phyloP scores from a whole-genome alignment of 2,888 invertebrate genomes.

The Philereme transversata region DNA sequence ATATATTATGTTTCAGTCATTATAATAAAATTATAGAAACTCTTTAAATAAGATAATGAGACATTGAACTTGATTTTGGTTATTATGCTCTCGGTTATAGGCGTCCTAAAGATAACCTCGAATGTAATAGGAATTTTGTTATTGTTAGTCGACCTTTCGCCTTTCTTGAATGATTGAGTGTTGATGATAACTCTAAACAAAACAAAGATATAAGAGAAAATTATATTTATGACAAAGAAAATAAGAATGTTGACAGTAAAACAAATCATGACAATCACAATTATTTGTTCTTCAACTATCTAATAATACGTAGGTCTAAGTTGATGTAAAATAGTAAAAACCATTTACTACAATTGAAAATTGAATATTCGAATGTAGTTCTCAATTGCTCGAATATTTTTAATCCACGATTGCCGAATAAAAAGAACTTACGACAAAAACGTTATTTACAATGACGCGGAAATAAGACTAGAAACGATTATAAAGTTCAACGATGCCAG shows the following conservation, averaged over 20 bases:
- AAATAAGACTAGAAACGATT: slow-evolving; percentile 33
- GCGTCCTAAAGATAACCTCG: slow-evolving; percentile 20
- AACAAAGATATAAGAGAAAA: slow-evolving; percentile 5
- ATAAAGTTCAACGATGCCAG: slow-evolving; percentile 33
- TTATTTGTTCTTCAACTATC: no score
- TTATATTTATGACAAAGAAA: no score
- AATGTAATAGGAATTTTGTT: slow-evolving; percentile 11
- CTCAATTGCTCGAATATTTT: slow-evolving; percentile 10
- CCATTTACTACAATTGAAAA: slow-evolving; percentile 1
- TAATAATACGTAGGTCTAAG: no score
- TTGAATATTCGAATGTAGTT: slow-evolving; percentile 7
- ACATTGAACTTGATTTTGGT: slow-evolving; percentile 26
- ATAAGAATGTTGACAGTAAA: no score
- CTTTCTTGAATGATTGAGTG: slow-evolving; percentile 4
- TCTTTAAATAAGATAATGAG: slow-evolving; percentile 15
- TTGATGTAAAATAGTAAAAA: no score
- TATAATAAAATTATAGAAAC: background rate
- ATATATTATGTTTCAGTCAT: background rate
- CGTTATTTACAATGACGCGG: slow-evolving; percentile 33
- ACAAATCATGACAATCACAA: no score
- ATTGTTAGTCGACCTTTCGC: slow-evolving; percentile 15
- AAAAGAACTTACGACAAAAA: slow-evolving; percentile 30
- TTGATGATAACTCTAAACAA: slow-evolving; percentile 12
- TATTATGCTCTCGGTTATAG: slow-evolving; percentile 2
- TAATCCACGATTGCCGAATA: slow-evolving; percentile 7